Evolutionary conservation across 2,888 invertebrate genomes (phyloP).

Genomic region (Hemicrepidius hirtus): DNA sequence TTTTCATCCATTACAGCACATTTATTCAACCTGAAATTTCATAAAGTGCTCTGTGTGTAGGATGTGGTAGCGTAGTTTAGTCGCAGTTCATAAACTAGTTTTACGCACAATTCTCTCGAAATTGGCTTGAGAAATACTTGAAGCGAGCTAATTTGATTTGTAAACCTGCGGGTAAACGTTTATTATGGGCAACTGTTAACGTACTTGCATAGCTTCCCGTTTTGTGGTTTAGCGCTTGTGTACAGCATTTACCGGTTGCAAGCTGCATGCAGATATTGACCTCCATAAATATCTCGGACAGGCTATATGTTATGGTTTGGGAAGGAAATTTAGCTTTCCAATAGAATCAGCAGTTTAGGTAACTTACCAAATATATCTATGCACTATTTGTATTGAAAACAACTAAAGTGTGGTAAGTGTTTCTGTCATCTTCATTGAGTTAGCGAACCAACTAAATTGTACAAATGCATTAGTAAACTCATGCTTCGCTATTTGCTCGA

Average conservation of each 20-base stretch:
- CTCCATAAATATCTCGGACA: conserved; percentile 35
- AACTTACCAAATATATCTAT: conserved; percentile 3
- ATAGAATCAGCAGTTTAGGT: conserved; percentile 26
- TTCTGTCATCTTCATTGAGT: neutral
- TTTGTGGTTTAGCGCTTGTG: conserved; percentile 25
- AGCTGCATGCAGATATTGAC: conserved; percentile 30
- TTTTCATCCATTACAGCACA: neutral
- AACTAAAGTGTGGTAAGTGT: neutral
- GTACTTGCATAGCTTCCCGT: conserved; percentile 34
- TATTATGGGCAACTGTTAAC: conserved; percentile 36
- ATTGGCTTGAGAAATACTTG: conserved; percentile 55
- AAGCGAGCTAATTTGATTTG: conserved; percentile 40
- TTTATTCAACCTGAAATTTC: conserved; percentile 6
- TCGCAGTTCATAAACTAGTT: conserved; percentile 58
- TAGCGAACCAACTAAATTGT: no score
- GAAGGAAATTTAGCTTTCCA: conserved; percentile 18
- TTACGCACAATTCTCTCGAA: conserved; percentile 58
- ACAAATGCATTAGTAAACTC: no score
- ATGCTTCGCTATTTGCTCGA: no score
- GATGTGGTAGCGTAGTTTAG: conserved; percentile 34
- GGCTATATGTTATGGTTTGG: conserved; percentile 24
- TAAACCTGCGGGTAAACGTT: conserved; percentile 31
- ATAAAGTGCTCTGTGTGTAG: neutral
- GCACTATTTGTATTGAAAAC: conserved; percentile 4
- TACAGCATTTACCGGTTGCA: conserved; percentile 12